These are phyloP conservation scores for Pipistrellus nathusii DNA, from an alignment of 2,797 vertebrate genomes.

Conservation along the genomic window DNA sequence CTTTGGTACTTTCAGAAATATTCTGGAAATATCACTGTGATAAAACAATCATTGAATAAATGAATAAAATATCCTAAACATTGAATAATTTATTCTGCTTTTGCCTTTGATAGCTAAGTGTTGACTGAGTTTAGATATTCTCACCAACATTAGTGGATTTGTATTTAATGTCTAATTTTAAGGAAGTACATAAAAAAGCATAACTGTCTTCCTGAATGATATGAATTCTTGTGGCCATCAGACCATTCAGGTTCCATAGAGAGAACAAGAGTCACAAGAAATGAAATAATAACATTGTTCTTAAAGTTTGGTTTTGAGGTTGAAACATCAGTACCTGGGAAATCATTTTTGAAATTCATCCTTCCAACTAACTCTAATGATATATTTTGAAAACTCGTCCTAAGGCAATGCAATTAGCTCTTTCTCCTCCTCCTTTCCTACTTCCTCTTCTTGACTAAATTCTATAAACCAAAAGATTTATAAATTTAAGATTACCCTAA, in stretches of 20 bases:
- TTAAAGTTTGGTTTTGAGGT: neutral
- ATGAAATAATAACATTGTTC: neutral
- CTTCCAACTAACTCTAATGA: neutral
- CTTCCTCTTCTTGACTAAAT: neutral
- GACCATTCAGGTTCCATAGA: neutral
- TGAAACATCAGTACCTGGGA: neutral
- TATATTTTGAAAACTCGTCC: constrained; percentile 7
- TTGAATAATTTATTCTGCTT: neutral
- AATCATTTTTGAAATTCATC: neutral
- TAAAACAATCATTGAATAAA: neutral
- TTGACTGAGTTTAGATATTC: neutral
- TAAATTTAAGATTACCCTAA: constrained; percentile 18
- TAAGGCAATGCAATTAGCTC: neutral
- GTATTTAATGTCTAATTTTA: neutral
- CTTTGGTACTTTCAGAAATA: constrained; percentile 24
- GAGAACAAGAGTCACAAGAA: neutral
- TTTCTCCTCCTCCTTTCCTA: accelerated
- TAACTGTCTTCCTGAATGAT: neutral
- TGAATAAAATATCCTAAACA: neutral
- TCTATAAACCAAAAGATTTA: neutral
- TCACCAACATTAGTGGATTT: neutral
- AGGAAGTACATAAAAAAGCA: neutral
- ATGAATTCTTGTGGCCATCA: neutral
- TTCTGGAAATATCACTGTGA: neutral
- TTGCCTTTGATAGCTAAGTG: neutral